Conservation (phyloP, 1,140 invertebrate genomes). For the Drosophila orena region DNA sequence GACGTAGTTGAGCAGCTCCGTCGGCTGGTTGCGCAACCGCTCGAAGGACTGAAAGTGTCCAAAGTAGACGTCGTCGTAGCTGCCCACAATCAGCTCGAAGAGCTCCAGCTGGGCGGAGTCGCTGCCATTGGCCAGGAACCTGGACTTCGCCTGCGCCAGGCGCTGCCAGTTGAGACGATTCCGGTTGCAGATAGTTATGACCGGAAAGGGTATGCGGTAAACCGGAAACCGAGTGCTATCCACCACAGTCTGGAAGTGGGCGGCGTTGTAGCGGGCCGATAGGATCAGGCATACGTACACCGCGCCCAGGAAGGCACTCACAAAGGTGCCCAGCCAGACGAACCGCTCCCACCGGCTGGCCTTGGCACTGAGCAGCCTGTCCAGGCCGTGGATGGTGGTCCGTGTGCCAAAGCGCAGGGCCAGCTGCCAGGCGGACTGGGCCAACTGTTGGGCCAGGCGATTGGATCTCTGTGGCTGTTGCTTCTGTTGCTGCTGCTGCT, state of each 20-base stretch:
- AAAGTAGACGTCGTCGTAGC: constrained; percentile 66
- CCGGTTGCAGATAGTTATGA: constrained; percentile 79
- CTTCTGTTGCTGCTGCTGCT: neutral
- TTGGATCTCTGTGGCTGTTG: constrained; percentile 8
- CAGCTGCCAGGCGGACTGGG: constrained; percentile 58
- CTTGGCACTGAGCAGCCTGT: constrained; percentile 53
- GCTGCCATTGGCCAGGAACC: constrained; percentile 61
- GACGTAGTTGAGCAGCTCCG: constrained; percentile 57
- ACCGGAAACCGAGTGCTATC: constrained; percentile 76
- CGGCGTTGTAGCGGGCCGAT: constrained; percentile 68
- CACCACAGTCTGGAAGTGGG: constrained; percentile 75
- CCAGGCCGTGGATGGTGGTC: constrained; percentile 75
- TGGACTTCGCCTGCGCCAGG: constrained; percentile 49
- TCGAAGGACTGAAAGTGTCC: constrained; percentile 72
- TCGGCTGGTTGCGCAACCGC: constrained; percentile 43
- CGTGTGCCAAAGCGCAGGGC: constrained; percentile 65
- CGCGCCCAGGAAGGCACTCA: constrained; percentile 66
- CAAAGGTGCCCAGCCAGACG: constrained; percentile 71
- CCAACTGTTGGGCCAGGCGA: constrained; percentile 37
- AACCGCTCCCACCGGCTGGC: constrained; percentile 70
- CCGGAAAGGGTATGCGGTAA: constrained; percentile 75
- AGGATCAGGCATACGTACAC: constrained; percentile 76
- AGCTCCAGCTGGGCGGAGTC: constrained; percentile 41
- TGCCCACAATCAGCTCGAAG: constrained; percentile 59
- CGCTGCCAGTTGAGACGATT: constrained; percentile 80